Conservation (phyloP, 2,113 vertebrate species). For the Chroicocephalus ridibundus region DNA sequence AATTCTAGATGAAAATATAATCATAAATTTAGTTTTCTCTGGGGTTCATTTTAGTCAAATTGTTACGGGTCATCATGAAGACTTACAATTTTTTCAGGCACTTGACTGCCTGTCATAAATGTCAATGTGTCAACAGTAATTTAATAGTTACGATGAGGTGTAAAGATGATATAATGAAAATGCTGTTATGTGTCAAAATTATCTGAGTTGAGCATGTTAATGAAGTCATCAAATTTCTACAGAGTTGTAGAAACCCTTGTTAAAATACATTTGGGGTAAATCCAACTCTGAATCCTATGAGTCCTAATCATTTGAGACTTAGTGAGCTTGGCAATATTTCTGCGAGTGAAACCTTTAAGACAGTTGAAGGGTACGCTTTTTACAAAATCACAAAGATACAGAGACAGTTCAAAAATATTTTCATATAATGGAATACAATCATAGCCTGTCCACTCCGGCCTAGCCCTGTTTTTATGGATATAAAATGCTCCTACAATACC, state of each 20-base stretch:
- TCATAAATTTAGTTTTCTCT: neutral
- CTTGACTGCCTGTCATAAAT: neutral
- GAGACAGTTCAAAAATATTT: neutral
- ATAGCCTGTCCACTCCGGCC: neutral
- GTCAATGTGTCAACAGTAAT: neutral
- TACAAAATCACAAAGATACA: neutral
- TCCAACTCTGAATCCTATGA: neutral
- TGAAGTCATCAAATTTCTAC: neutral
- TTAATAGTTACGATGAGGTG: neutral
- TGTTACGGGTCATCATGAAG: neutral
- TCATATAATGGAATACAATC: neutral
- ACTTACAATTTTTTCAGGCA: neutral
- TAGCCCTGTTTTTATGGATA: neutral
- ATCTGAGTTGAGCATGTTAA: neutral
- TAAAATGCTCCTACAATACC: neutral
- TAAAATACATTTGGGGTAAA: neutral
- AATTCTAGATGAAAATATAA: neutral
- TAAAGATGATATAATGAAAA: neutral
- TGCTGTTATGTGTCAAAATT: neutral
- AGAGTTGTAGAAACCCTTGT: neutral
- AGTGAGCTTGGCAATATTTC: neutral
- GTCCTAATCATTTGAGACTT: neutral
- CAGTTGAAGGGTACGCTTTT: fast-evolving
- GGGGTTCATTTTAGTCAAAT: neutral
- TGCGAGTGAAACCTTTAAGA: neutral